Base-by-base conservation (phyloP, 2,888 invertebrate species). In the Cheilosia scutellata region DNA sequence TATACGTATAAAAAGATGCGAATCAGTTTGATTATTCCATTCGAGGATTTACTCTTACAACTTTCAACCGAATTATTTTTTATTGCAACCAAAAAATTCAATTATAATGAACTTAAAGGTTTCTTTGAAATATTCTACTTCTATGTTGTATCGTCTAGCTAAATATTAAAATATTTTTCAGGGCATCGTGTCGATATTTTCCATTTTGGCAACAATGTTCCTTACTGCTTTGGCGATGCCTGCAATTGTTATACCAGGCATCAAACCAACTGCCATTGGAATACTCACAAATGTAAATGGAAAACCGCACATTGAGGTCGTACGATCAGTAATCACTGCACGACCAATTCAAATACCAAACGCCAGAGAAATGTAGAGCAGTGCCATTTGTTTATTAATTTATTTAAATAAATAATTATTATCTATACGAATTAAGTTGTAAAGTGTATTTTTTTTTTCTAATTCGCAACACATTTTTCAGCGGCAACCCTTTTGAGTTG, bases 61-160 rank as follows among this genome's bases (percentile, higher is more conserved):
- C 11, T 60, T 37, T 37, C 9, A 29, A 51, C 27, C 13, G 9
- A 33, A 37, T 37, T 3, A 37, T 37, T 9, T 33, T 25, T 37
- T n/a, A 20, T 47, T 16, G 0, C 2, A 42, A 44, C 20, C 4
- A 5, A 33, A 2, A 3, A 37, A 31, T 11, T 11, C 20, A 49
- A 20, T 20, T 25, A 40, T 13, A 2, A 75, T 66, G 65, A 75
- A 75, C 20, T 65, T 49, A 5, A 65, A 75, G 65, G 75, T 75
- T 25, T 11, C 57, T 55, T n/a, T 20, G 6, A 33, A 33, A 5
- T 11, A 16, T 13, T 20, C 37, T 37, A 9, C 3, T 37, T 11
- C 11, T 0, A 37, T 4, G 4, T 5, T 2, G 29, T 29, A 31
- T 29, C 11, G 2, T 6, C 7, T 16, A 44, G 44, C 29, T 62